Evolutionary conservation across 2,888 invertebrate species (phyloP).

Genomic region (Archips crataeganus): DNA sequence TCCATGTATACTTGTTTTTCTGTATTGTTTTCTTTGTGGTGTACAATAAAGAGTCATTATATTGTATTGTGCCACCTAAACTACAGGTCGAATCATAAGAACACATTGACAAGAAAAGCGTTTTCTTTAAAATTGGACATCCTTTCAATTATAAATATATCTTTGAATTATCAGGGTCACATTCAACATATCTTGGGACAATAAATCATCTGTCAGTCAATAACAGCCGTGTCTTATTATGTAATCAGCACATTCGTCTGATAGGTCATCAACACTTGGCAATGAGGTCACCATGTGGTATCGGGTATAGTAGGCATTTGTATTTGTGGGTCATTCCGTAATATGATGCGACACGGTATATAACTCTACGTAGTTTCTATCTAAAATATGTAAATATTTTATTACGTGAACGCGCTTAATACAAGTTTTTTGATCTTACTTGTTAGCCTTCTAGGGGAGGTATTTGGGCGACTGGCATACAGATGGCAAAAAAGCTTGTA

Average conservation of each 20-base stretch:
- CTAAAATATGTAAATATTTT: not conserved
- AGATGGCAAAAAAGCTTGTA: not conserved
- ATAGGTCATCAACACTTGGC: constrained; percentile 15
- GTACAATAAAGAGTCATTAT: no score
- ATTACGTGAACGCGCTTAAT: not conserved
- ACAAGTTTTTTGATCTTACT: not conserved
- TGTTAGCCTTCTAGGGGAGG: not conserved
- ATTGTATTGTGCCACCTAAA: no score
- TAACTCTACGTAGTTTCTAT: not conserved
- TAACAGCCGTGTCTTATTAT: constrained; percentile 6
- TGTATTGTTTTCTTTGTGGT: no score
- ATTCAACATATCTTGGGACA: not conserved
- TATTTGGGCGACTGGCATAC: not conserved
- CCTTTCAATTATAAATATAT: not conserved
- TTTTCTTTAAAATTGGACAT: not conserved
- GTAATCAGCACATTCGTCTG: constrained; percentile 7
- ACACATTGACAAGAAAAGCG: not conserved
- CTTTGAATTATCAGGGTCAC: constrained; percentile 2
- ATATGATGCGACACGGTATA: not conserved
- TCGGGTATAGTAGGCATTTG: not conserved
- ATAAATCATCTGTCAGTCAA: constrained; percentile 4
- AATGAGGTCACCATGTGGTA: constrained; percentile 12
- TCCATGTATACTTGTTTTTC: no score
- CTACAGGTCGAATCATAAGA: not conserved
- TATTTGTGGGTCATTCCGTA: constrained; percentile 5